These are phyloP conservation scores for Pardosa pseudoannulata DNA, from an alignment of 2,888 invertebrate species.

Conservation along the genomic window DNA sequence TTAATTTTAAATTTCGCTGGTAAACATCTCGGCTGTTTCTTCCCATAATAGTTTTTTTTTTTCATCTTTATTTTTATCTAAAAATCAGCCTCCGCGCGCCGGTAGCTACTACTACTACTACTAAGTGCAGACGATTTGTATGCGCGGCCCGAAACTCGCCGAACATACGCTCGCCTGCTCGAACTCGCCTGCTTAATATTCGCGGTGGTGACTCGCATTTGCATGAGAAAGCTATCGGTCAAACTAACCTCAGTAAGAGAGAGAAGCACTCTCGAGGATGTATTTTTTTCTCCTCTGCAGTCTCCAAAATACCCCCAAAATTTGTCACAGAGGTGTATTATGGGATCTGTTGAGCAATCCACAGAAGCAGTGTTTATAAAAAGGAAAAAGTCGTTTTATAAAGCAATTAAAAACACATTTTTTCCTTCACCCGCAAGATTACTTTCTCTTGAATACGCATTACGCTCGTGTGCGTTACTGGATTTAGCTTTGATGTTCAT, in stretches of 20 bases:
- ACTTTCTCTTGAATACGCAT: too few relatives aligned
- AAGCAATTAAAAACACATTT: too few relatives aligned
- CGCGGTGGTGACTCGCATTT: background rate
- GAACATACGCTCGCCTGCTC: background rate
- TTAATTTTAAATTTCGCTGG: background rate
- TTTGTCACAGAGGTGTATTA: background rate
- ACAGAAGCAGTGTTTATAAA: too few relatives aligned
- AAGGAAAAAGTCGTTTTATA: too few relatives aligned
- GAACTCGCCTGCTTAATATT: background rate
- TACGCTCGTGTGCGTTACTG: too few relatives aligned
- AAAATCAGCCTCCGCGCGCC: slow-evolving; percentile 14
- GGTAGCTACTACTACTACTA: too few relatives aligned
- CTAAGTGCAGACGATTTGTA: background rate
- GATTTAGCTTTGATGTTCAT: too few relatives aligned
- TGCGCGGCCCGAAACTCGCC: background rate
- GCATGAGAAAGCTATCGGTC: slow-evolving; percentile 11
- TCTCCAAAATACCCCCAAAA: background rate
- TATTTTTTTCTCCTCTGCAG: background rate
- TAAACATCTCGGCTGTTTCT: background rate
- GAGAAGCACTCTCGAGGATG: background rate
- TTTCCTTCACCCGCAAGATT: too few relatives aligned
- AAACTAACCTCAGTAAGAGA: background rate
- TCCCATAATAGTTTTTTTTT: background rate
- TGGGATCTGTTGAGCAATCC: background rate
- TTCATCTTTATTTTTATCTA: slow-evolving; percentile 14